phyloP scores from a whole-genome alignment of 2,113 vertebrate genomes.

The Oryzias woworae region DNA sequence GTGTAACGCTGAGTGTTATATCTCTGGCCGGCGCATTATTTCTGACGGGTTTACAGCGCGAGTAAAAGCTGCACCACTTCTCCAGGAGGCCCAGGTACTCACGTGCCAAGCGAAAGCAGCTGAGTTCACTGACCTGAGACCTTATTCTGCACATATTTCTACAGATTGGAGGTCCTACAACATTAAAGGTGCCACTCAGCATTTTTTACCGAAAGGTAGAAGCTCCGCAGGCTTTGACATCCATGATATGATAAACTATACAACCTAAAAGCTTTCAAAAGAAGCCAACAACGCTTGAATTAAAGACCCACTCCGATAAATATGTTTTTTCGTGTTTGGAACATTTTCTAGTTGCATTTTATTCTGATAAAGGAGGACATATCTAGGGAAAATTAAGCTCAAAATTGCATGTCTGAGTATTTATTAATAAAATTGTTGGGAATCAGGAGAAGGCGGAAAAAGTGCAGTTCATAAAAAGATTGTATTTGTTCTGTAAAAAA shows the following conservation, averaged over 20 bases:
- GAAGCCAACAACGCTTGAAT: conserved; percentile 2
- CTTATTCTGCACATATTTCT: conserved; percentile 47
- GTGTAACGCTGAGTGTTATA: conserved; percentile 31
- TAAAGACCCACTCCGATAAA: neutral
- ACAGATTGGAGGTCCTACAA: neutral
- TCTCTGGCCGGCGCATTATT: conserved; percentile 43
- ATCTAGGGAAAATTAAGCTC: too few relatives aligned
- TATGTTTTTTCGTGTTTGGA: too few relatives aligned
- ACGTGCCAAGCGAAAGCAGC: neutral
- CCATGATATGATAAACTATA: conserved; percentile 21
- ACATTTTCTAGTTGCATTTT: too few relatives aligned
- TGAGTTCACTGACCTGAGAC: conserved; percentile 43
- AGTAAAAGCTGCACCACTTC: conserved; percentile 44
- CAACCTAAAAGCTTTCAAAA: conserved; percentile 4
- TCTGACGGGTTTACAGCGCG: conserved; percentile 43
- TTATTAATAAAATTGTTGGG: too few relatives aligned
- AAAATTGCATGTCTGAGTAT: too few relatives aligned
- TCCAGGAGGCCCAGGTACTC: conserved; percentile 49
- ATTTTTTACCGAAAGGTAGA: conserved; percentile 23
- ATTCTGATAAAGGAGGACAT: too few relatives aligned
- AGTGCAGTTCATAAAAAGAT: too few relatives aligned
- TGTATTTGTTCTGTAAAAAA: too few relatives aligned
- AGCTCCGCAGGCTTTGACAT: conserved; percentile 36
- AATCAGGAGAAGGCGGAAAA: too few relatives aligned
- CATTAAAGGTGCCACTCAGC: neutral